Base-by-base conservation (phyloP, 2,888 invertebrate species). In the Megamerina dolium region DNA sequence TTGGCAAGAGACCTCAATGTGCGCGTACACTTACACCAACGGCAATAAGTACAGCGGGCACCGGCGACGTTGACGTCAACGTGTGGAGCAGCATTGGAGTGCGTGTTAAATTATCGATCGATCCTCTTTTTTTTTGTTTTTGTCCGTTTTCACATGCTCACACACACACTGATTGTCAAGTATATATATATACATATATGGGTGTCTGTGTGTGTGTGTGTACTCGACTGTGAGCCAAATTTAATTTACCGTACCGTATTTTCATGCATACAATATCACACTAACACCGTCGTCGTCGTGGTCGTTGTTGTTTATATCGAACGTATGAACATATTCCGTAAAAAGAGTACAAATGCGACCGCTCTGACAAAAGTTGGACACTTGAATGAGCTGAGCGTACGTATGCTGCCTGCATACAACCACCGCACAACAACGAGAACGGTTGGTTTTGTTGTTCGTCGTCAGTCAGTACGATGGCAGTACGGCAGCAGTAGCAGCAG, bases 301-400 rank as follows among this genome's bases (percentile, higher is more conserved):
- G n/a, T n/a, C n/a, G n/a, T n/a, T n/a, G n/a, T n/a, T n/a, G n/a
- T n/a, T n/a, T n/a, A n/a, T n/a, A n/a, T n/a, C n/a, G n/a, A n/a
- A n/a, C n/a, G n/a, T n/a, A n/a, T n/a, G n/a, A n/a, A n/a, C n/a
- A n/a, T n/a, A n/a, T n/a, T n/a, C n/a, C n/a, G n/a, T n/a, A 23
- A 23, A 23, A 23, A 10, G 6, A 8, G 27, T 14, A 32, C 48
- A 45, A 55, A 54, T 61, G 53, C 57, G 65, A 64, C 64, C 64
- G 64, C 66, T 64, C 60, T 59, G 62, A 64, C 63, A 64, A 64
- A 66, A 60, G 66, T 66, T 65, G 65, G 64, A 62, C 63, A 64
- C 65, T 65, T 65, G 65, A 65, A 65, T 65, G 64, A 65, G 57
- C 56, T 59, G 66, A 66, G 64, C 62, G 57, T 54, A 60, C 59